Conservation (phyloP, 2,113 vertebrate genomes). For the Phrynocephalus versicolor region DNA sequence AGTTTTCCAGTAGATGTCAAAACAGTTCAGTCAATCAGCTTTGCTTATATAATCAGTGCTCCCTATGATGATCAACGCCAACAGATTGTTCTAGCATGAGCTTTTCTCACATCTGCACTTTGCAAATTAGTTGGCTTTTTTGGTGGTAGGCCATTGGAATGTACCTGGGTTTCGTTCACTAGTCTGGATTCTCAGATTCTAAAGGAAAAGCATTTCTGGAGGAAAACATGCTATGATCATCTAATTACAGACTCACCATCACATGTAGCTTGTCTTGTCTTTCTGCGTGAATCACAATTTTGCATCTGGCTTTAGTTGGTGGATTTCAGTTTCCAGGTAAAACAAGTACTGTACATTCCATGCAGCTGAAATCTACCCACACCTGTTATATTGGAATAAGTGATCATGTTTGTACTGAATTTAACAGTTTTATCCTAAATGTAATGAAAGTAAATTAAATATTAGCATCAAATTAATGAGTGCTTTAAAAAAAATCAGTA, state of each 20-base stretch:
- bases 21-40: too few relatives aligned
- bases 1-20: too few relatives aligned
- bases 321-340: neutral
- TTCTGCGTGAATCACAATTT: neutral
- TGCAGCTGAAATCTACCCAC: neutral
- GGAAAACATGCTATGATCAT: too few relatives aligned
- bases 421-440: neutral
- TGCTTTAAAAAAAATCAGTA: neutral
- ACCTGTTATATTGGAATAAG: neutral
- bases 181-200: neutral
- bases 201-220: neutral
- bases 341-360: neutral
- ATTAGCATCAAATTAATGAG: neutral
- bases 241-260: too few relatives aligned
- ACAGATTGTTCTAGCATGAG: too few relatives aligned
- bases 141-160: too few relatives aligned
- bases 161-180: too few relatives aligned
- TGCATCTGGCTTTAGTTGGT: neutral
- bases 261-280: too few relatives aligned
- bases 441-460: neutral
- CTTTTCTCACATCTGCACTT: too few relatives aligned
- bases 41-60: too few relatives aligned
- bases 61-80: too few relatives aligned
- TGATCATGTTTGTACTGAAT: neutral
- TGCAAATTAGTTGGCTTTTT: too few relatives aligned